A percentile compares a stretch with the other conserved stretches of the same genome.
These are phyloP conservation scores for Acanthisitta chloris DNA, from an alignment of 2,113 vertebrate genomes.

Conservation along the genomic window DNA sequence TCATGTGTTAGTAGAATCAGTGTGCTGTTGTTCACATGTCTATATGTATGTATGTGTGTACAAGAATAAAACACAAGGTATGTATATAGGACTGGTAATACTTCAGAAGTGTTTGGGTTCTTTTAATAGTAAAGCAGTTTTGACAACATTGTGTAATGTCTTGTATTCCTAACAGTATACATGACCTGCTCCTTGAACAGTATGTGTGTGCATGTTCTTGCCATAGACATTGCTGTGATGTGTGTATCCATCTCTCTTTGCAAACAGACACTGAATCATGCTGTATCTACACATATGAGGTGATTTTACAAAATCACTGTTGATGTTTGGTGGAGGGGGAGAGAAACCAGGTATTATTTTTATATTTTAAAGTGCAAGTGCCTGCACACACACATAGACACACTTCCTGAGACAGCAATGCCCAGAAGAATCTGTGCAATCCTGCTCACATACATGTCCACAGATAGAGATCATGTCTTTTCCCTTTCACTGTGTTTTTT, in stretches of 20 bases:
- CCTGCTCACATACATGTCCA: not conserved
- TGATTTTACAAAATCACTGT: not conserved
- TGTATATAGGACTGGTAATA: not conserved
- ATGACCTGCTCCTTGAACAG: not conserved
- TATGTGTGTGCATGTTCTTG: not conserved
- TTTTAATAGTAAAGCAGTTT: not conserved
- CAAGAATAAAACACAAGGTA: not conserved
- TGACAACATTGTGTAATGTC: not conserved
- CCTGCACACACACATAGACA: too few species aligned
- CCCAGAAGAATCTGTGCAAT: not conserved
- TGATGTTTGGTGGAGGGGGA: not conserved
- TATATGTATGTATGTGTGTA: not conserved
- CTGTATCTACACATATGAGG: not conserved
- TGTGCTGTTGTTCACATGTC: not conserved
- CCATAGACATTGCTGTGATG: not conserved
- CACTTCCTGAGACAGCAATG: not conserved
- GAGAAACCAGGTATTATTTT: not conserved
- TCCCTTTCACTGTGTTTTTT: not conserved
- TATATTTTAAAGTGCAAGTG: not conserved
- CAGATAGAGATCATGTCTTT: not conserved
- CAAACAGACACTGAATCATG: not conserved
- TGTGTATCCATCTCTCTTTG: not conserved
- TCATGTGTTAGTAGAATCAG: not conserved
- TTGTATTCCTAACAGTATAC: not conserved
- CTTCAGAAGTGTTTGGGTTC: not conserved